phyloP scores from a whole-genome alignment of 2,797 vertebrate genomes.

The Furcifer pardalis region DNA sequence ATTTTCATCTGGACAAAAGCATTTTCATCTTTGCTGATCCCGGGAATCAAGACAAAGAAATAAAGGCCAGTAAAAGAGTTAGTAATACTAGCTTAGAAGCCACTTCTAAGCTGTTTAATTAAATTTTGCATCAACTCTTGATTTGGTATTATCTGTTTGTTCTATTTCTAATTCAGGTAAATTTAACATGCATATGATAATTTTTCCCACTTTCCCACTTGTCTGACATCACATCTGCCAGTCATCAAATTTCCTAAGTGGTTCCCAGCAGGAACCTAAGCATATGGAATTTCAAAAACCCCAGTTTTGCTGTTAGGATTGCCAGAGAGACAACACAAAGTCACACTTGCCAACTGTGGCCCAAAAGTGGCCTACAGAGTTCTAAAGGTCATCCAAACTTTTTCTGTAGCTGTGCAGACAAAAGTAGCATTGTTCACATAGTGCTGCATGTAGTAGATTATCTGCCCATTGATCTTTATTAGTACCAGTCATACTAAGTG shows the following conservation, averaged over 20 bases:
- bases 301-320: constrained; percentile 47
- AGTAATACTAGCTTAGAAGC: too few relatives aligned
- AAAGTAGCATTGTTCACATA: not conserved
- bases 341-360: not conserved
- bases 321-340: constrained; percentile 47
- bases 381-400: constrained; percentile 44
- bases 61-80: not conserved
- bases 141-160: not conserved
- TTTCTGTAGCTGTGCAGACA: constrained; percentile 1
- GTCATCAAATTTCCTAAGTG: constrained; percentile 59
- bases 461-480: not conserved
- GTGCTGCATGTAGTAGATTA: constrained; percentile 3
- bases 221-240: constrained; percentile 27
- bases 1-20: not conserved
- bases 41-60: not conserved
- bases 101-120: not conserved
- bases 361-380: constrained; percentile 58
- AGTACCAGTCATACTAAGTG: not conserved
- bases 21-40: not conserved
- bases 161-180: constrained; percentile 15
- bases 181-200: not conserved
- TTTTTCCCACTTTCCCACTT: constrained; percentile 30
- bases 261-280: constrained; percentile 60
- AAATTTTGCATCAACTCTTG: not conserved
- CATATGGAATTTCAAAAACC: constrained; percentile 51